Conservation (phyloP, 2,888 invertebrate species). For the Latrodectus elegans region DNA sequence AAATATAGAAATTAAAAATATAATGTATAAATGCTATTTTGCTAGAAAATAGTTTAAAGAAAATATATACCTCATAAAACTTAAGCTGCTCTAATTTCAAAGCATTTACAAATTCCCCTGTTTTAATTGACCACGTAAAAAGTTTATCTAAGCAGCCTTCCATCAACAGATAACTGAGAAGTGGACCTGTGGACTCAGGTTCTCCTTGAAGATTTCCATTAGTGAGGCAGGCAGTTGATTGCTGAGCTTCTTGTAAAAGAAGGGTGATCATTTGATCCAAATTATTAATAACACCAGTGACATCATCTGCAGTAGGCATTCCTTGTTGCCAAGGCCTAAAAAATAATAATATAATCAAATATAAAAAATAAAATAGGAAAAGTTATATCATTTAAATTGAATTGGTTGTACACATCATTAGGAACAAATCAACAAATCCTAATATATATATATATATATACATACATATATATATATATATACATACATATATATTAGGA, state of each 20-base stretch:
- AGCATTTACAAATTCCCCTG: slow-evolving; percentile 89
- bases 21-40: too few species aligned
- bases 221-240: slow-evolving; percentile 69
- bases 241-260: slow-evolving; percentile 83
- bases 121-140: slow-evolving; percentile 88
- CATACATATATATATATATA: too few species aligned
- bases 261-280: slow-evolving; percentile 92
- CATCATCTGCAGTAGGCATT: slow-evolving; percentile 81
- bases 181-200: slow-evolving; percentile 75
- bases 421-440: not conserved
- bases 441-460: not conserved
- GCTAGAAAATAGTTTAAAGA: not conserved
- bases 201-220: slow-evolving; percentile 39
- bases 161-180: slow-evolving; percentile 87
- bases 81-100: slow-evolving; percentile 90
- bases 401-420: too few species aligned
- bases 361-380: not conserved
- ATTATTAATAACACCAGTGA: slow-evolving; percentile 91
- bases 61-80: slow-evolving; percentile 81
- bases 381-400: not conserved
- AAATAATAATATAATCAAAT: not conserved
- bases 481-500: too few species aligned
- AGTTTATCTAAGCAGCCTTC: slow-evolving; percentile 90
- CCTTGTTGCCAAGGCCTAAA: slow-evolving; percentile 39
- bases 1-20: too few species aligned